phyloP scores from a whole-genome alignment of 2,113 vertebrate genomes.

The Narcine bancroftii region DNA sequence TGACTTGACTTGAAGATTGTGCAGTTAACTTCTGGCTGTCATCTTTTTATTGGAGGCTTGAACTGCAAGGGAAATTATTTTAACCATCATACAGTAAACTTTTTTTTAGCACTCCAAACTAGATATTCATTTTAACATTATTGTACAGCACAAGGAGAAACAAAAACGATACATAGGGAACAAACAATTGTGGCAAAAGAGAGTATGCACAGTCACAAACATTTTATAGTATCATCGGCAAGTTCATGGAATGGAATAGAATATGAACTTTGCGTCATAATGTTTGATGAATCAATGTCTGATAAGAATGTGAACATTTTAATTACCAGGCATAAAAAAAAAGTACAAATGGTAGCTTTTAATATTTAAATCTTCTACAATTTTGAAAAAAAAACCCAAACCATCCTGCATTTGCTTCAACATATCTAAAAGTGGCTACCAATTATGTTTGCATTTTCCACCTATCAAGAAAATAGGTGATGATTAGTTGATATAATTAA shows the following conservation, averaged over 20 bases:
- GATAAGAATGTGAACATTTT: neutral
- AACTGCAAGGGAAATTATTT: neutral
- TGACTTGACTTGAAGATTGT: no score
- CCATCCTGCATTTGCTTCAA: neutral
- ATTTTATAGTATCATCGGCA: neutral
- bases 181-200: neutral
- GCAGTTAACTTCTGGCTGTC: no score
- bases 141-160: neutral
- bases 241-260: neutral
- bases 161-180: neutral
- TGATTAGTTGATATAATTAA: neutral
- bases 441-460: neutral
- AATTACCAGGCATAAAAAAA: neutral
- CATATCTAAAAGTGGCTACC: neutral
- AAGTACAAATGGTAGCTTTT: neutral
- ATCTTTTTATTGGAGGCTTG: neutral
- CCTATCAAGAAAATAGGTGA: neutral
- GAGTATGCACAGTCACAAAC: neutral
- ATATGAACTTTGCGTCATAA: neutral
- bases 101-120: neutral
- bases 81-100: neutral
- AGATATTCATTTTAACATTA: neutral
- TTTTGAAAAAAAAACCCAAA: neutral
- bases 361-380: neutral
- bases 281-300: neutral